phyloP scores from a whole-genome alignment of 2,113 vertebrate genomes.

The Pipa parva region DNA sequence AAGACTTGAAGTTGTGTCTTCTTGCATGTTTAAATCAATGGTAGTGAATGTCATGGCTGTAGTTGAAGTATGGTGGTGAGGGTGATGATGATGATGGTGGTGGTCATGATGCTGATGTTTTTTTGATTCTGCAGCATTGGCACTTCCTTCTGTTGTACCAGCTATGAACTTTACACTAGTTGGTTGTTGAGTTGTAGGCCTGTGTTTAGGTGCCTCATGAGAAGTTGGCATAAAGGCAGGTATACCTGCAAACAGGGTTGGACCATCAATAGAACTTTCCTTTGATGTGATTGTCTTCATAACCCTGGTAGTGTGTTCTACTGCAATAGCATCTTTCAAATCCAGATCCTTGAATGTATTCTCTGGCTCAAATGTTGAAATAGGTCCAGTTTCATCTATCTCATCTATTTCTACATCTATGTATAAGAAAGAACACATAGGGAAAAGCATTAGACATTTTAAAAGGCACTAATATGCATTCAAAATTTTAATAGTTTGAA shows the following conservation, averaged over 20 bases:
- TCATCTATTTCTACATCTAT: not conserved
- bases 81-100: conserved; percentile 23
- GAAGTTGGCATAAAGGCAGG: conserved; percentile 18
- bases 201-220: conserved; percentile 30
- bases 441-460: not conserved
- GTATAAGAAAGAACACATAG: not conserved
- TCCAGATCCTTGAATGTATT: not conserved
- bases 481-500: no score
- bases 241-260: conserved; percentile 17
- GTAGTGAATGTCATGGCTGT: not conserved
- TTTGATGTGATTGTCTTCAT: conserved; percentile 37
- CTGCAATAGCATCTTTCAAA: not conserved
- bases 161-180: conserved; percentile 43
- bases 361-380: not conserved
- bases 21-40: not conserved
- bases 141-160: conserved; percentile 34
- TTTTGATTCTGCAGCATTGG: not conserved
- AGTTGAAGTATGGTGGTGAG: conserved; percentile 27
- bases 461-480: no score
- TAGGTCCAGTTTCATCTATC: no score
- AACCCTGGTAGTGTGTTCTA: not conserved
- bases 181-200: conserved; percentile 32
- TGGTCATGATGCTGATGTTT: conserved; percentile 8
- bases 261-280: conserved; percentile 32
- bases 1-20: not conserved